Base-by-base conservation (phyloP, 2,113 vertebrate species). In the Paraplagusia blochii region DNA sequence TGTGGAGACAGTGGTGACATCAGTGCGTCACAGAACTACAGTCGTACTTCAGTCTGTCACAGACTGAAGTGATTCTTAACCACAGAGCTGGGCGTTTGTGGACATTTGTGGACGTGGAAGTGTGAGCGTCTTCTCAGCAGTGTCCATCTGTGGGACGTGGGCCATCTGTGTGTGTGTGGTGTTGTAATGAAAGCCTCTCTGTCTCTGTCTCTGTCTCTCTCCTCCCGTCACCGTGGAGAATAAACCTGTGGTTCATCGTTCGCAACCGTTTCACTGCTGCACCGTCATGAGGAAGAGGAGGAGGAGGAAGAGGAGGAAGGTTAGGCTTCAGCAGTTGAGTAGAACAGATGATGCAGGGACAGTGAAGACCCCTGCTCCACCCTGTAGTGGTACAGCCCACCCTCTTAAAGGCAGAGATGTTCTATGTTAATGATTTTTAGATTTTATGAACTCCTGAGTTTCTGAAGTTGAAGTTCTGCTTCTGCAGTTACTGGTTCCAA, bases 321-420 rank as follows among this genome's bases (percentile, higher is more conserved):
- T 77, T 82, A 72, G 80, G 65, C 80, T 88, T 87, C 87, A 71
- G 67, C 80, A 80, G 74, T 85, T 76, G 80, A n/a, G n/a, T 70
- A 85, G 74, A 77, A 79, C 83, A 77, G 88, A 89, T 90, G 83
- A 84, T 85, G 77, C 69, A 84, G 82, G 74, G 70, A 80, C 65
- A 59, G 39, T 57, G 52, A 66, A 58, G 53, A 53, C 2, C 59
- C 44, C 71, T 81, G 76, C 78, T 38, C 56, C 50, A 69, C 63
- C 51, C 42, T 1, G 45, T 29, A 81, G 78, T 90, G 89, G 90
- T 90, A 88, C 57, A 8, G 57, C 72, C 90, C 89, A 40, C 46
- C 48, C 69, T 80, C 85, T 90, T 91, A 91, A 91, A 91, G 90
- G 79, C 56, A 85, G 63, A 89, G 85, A 29, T 29, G 22, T 29